phyloP scores from a whole-genome alignment of 2,797 vertebrate species.

The Leuciscus waleckii region DNA sequence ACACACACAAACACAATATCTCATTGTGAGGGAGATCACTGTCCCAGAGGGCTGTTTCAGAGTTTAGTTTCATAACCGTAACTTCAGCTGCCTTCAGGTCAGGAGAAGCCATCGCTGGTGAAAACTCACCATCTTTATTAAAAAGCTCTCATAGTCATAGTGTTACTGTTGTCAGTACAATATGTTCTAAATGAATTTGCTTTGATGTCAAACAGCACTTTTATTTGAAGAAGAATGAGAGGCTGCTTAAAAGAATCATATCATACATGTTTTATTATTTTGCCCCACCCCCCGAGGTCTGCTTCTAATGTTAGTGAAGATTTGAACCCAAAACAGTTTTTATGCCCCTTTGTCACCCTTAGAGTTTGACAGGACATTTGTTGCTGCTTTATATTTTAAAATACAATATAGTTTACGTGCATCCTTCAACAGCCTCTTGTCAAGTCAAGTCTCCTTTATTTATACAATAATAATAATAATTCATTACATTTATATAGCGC shows the following conservation, averaged over 20 bases:
- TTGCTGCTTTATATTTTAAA: neutral
- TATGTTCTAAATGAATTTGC: neutral
- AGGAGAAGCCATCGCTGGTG: constrained; percentile 19
- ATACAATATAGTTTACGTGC: neutral
- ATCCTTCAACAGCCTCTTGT: neutral
- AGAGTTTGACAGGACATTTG: neutral
- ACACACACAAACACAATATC: constrained; percentile 36
- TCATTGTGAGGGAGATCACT: constrained; percentile 39
- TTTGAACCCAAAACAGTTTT: neutral
- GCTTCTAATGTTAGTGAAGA: constrained; percentile 4
- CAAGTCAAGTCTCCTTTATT: too few relatives aligned
- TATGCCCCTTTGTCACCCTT: neutral
- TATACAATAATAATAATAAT: too few relatives aligned
- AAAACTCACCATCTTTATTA: constrained; percentile 19
- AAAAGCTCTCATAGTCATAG: neutral
- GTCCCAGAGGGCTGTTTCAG: constrained; percentile 25
- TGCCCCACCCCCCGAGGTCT: neutral
- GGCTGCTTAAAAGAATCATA: neutral
- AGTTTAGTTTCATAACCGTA: constrained; percentile 38
- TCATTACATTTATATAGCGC: too few relatives aligned
- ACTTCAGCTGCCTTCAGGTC: constrained; percentile 28
- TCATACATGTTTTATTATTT: neutral
- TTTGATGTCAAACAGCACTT: constrained; percentile 16
- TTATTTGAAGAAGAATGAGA: neutral
- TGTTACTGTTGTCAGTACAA: neutral